phyloP scores from a whole-genome alignment of 1,140 invertebrate genomes.

The Nasonia longicornis region DNA sequence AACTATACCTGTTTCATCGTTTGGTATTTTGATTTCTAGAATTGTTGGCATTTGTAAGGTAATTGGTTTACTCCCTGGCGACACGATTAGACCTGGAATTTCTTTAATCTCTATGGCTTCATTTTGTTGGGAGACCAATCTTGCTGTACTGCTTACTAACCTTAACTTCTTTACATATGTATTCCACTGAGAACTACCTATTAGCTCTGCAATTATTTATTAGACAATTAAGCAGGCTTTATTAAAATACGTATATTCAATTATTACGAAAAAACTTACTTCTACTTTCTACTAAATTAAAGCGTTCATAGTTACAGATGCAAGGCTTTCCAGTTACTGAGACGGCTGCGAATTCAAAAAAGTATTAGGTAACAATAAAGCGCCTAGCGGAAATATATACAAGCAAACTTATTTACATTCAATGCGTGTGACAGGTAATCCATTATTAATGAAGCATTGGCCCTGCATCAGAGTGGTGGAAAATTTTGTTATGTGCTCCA shows the following conservation, averaged over 20 bases:
- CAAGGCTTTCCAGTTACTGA: conserved; percentile 70
- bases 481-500: conserved; percentile 74
- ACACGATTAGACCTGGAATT: conserved; percentile 54
- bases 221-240: background rate
- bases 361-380: background rate
- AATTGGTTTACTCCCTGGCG: conserved; percentile 55
- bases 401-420: conserved; percentile 71
- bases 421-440: conserved; percentile 73
- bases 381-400: background rate
- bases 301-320: conserved; percentile 56
- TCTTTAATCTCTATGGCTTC: conserved; percentile 57
- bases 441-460: conserved; percentile 74
- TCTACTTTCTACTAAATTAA: conserved; percentile 55
- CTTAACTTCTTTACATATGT: conserved; percentile 62
- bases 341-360: conserved; percentile 66
- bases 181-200: conserved; percentile 62
- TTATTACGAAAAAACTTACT: conserved; percentile 53
- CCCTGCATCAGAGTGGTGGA: conserved; percentile 71
- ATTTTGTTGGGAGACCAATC: conserved; percentile 52
- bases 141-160: conserved; percentile 60
- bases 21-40: conserved; percentile 51
- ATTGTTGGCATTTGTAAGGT: conserved; percentile 54
- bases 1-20: conserved; percentile 49
- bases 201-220: conserved; percentile 51
- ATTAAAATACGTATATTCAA: conserved; percentile 13